Evolutionary conservation across 2,113 vertebrate species (phyloP), one percentile per base, ranked within the genome.

Genomic region (Saimiri boliviensis): DNA sequence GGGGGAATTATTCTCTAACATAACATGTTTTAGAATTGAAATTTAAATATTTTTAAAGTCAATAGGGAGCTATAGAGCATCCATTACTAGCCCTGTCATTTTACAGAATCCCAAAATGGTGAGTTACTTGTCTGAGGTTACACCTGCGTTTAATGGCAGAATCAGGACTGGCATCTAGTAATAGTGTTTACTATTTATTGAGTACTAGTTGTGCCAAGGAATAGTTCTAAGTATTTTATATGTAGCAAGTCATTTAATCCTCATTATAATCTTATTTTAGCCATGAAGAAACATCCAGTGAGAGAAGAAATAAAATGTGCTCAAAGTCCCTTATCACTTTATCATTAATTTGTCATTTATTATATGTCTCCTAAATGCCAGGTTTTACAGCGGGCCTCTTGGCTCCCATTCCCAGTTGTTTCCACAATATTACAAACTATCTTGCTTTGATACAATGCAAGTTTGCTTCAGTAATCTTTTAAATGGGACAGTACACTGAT

Each of bases 11-110:
- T 42, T 87, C 21, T 21, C 16, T 81, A 52, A 58, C 49, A n/a
- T 81, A 52, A 58, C 49, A n/a, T 27, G 13, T 56, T 79, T 66
- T 58, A 93, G 37, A 96, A 83, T 84, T 30, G 7, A 35, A 84
- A 85, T 85, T 71, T 71, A 86, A 89, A 45, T 93, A n/a, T 52
- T 70, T 93, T 95, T 73, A 79, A 54, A 86, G 40, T 42, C 30
- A 11, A 40, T 81, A 89, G 49, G 30, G 17, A 87, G 3, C 45
- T 82, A 3, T 79, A 88, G 54, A 37, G 9, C 35, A 80, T 73
- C 47, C 8, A 13, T 79, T 56, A 49, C 13, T 73, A 85, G 84
- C 13, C 30, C 30, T 87, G 23, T 58, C 60, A 89, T 79, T 92
- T 76, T 73, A n/a, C 84, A 91, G 70, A 91, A 52, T 58, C 81